Percentiles rank a stretch among this genome's conserved stretches.
phyloP scores from a whole-genome alignment of 1,140 invertebrate genomes.

The Cherax quadricarinatus region DNA sequence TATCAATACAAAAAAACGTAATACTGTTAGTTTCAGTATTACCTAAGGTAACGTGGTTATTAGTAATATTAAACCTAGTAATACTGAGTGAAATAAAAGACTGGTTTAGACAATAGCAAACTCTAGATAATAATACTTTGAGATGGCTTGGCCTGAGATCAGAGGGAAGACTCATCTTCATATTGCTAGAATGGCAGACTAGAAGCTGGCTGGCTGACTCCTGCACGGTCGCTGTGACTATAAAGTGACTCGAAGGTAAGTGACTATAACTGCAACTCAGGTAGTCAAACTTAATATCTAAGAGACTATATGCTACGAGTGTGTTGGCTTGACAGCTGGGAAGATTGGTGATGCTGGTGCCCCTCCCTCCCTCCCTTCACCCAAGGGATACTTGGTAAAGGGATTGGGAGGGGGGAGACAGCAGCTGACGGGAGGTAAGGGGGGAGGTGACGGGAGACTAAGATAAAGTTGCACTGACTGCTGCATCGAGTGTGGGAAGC shows the following conservation, averaged over 20 bases:
- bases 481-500: neutral
- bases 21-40: too few species aligned
- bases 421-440: neutral
- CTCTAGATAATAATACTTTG: too few species aligned
- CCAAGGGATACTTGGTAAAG: neutral
- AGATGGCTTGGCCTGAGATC: neutral
- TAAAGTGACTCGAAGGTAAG: neutral
- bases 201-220: conserved; percentile 6
- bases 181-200: conserved; percentile 28
- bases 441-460: neutral
- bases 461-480: neutral
- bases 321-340: neutral
- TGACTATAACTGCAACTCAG: neutral
- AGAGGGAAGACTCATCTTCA: conserved; percentile 54
- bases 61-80: neutral
- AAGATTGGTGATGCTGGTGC: neutral
- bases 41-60: too few species aligned
- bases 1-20: too few species aligned
- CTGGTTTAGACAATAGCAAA: too few species aligned
- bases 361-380: neutral
- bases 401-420: neutral
- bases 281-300: conserved; percentile 20
- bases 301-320: neutral
- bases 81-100: neutral
- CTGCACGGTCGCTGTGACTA: neutral